These are phyloP conservation scores for Caenorhabditis sulstoni DNA, from an alignment of 2,888 invertebrate species.

Conservation along the genomic window DNA sequence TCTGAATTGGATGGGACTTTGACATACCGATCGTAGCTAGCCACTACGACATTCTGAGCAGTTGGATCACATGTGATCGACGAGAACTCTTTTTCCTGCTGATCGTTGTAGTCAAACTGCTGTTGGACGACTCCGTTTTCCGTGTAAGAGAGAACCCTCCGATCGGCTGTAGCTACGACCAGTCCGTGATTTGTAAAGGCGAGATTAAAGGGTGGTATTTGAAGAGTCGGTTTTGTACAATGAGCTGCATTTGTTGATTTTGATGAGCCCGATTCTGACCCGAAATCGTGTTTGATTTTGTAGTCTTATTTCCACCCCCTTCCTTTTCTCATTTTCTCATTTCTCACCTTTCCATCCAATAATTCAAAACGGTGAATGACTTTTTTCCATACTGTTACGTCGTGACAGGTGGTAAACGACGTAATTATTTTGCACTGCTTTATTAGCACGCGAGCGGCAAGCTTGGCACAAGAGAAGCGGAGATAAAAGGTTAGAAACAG, in stretches of 20 bases:
- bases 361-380: conserved; percentile 89
- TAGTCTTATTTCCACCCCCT: neutral
- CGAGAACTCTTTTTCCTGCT: conserved; percentile 89
- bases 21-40: conserved; percentile 88
- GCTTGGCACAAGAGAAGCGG: too few species aligned
- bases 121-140: conserved; percentile 84
- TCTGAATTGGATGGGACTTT: neutral
- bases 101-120: conserved; percentile 89
- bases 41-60: conserved; percentile 94
- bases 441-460: too few species aligned
- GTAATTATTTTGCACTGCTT: too few species aligned
- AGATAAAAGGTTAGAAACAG: too few species aligned
- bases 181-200: conserved; percentile 87
- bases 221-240: conserved; percentile 89
- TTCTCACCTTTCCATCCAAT: conserved; percentile 87
- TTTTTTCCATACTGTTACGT: conserved; percentile 69
- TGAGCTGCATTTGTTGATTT: conserved; percentile 92
- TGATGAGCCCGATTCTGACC: conserved; percentile 86
- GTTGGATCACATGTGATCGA: conserved; percentile 90
- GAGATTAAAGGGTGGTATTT: conserved; percentile 92
- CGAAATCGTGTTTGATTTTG: neutral
- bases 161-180: conserved; percentile 93
- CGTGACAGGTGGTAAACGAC: too few species aligned
- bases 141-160: conserved; percentile 90
- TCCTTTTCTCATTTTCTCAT: neutral